Evolutionary conservation across 2,113 vertebrate genomes (phyloP).

Genomic region (Tyto alba): DNA sequence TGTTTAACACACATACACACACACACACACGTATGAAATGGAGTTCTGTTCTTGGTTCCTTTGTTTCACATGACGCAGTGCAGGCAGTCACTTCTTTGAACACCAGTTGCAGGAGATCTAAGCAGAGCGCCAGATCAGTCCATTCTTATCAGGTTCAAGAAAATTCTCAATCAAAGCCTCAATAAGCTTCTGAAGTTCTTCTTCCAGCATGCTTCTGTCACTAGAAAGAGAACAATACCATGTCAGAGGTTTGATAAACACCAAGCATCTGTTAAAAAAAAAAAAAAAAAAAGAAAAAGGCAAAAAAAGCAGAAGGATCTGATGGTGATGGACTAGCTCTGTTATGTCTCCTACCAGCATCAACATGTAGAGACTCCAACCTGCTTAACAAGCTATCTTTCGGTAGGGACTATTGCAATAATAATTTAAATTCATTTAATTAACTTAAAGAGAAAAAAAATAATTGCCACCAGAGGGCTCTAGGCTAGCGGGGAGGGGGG

Average conservation of each 20-base stretch:
- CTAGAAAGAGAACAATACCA: constrained; percentile 59
- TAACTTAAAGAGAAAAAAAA: not conserved
- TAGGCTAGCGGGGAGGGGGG: not conserved
- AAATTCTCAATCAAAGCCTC: constrained; percentile 81
- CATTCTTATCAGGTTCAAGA: constrained; percentile 87
- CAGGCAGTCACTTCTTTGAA: not conserved
- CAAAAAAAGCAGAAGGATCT: too few species aligned
- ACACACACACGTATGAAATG: not conserved
- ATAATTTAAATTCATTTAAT: not conserved
- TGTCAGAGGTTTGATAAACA: not conserved
- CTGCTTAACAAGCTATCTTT: not conserved
- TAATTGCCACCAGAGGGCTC: not conserved
- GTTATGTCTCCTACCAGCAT: not conserved
- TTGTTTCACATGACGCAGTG: not conserved
- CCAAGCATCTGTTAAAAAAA: not conserved
- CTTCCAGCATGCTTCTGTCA: constrained; percentile 75
- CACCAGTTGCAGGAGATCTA: constrained; percentile 30
- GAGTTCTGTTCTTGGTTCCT: constrained; percentile 22
- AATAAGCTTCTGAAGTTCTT: constrained; percentile 78
- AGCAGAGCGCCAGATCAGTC: constrained; percentile 77
- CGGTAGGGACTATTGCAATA: fast-evolving
- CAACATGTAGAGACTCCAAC: fast-evolving
- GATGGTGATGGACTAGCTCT: not conserved
- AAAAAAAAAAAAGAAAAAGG: too few species aligned
- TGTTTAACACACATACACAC: not conserved